phyloP scores from a whole-genome alignment of 1,140 invertebrate species.

The Chionoecetes opilio region DNA sequence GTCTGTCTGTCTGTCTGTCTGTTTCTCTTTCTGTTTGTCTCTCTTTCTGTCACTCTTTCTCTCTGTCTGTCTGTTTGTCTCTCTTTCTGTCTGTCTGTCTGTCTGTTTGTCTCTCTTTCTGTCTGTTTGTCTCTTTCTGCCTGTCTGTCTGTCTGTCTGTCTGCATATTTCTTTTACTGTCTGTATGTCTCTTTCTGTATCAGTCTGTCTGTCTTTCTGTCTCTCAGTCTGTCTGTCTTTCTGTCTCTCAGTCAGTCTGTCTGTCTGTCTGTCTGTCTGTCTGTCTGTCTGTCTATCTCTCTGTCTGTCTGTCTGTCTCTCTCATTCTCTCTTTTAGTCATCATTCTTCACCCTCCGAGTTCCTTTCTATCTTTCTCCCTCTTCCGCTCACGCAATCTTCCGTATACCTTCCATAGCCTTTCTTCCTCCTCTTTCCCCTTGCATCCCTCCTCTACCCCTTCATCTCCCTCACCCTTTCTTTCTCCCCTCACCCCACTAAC shows the following conservation, averaged over 20 bases:
- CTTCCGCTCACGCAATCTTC: not conserved
- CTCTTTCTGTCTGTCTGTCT: not conserved
- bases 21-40: not conserved
- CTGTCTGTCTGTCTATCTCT: too few species aligned
- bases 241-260: too few species aligned
- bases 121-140: not conserved
- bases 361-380: not conserved
- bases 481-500: not conserved
- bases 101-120: too few species aligned
- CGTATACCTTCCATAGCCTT: not conserved
- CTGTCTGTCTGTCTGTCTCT: too few species aligned
- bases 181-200: too few species aligned
- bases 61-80: not conserved
- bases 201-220: too few species aligned
- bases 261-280: too few species aligned
- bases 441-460: not conserved
- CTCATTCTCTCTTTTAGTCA: not conserved
- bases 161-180: too few species aligned
- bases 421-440: not conserved
- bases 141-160: not conserved
- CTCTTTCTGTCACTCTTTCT: not conserved
- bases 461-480: not conserved
- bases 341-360: not conserved
- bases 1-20: too few species aligned
- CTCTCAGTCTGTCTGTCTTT: too few species aligned